Percentiles rank a stretch among this genome's conserved stretches.
phyloP scores from a whole-genome alignment of 2,888 invertebrate species.

The Azorinus chamasolen region DNA sequence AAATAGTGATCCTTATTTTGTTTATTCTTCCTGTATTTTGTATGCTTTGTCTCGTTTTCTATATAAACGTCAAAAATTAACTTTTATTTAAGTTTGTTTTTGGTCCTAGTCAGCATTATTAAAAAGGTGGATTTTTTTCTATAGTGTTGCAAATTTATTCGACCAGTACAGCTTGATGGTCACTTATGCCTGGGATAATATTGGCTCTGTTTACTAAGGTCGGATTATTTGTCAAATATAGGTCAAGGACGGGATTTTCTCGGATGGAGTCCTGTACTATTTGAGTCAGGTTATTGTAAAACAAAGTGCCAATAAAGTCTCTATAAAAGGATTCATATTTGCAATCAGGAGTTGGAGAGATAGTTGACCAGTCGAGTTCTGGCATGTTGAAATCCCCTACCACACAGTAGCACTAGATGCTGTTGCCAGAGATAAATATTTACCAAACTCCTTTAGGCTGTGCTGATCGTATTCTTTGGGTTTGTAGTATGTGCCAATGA shows the following conservation, averaged over 20 bases:
- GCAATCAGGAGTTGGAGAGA: conserved; percentile 15
- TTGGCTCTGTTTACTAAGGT: conserved; percentile 25
- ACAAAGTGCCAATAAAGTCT: conserved; percentile 12
- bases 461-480: conserved; percentile 7
- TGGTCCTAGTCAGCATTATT: conserved; percentile 17
- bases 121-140: conserved; percentile 6
- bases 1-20: background rate
- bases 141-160: conserved; percentile 18
- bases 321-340: conserved; percentile 18
- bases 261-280: conserved; percentile 9
- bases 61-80: conserved; percentile 6
- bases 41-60: conserved; percentile 16
- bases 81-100: conserved; percentile 19
- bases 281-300: conserved; percentile 22
- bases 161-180: conserved; percentile 31
- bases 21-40: background rate
- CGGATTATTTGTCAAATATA: conserved; percentile 34
- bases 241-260: conserved; percentile 30
- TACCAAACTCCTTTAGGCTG: conserved; percentile 17
- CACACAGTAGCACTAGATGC: conserved; percentile 10
- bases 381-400: conserved; percentile 30
- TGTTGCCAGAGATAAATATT: conserved; percentile 4
- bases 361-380: conserved; percentile 17
- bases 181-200: conserved; percentile 33
- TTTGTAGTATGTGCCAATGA: conserved; percentile 12